These are phyloP conservation scores for Cordylochernes scorpioides DNA, from an alignment of 2,888 invertebrate species.

Conservation along the genomic window DNA sequence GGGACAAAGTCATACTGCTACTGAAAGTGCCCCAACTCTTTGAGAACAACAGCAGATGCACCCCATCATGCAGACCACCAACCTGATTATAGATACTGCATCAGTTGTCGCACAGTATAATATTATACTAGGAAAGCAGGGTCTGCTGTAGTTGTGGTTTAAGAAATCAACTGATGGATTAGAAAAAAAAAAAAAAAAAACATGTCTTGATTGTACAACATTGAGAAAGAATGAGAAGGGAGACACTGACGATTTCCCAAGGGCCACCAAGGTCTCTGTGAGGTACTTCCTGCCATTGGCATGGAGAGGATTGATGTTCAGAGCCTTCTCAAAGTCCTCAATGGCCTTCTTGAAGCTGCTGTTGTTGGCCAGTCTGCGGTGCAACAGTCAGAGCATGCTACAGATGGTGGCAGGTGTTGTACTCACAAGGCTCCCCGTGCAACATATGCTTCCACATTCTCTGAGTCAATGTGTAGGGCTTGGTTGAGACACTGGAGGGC, in stretches of 20 bases:
- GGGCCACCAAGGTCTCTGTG: conserved; percentile 66
- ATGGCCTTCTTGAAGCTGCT: conserved; percentile 78
- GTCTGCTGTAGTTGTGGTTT: too few relatives aligned
- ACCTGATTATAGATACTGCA: too few relatives aligned
- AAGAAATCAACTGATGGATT: too few relatives aligned
- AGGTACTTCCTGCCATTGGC: conserved; percentile 78
- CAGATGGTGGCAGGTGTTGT: neutral
- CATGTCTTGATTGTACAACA: too few relatives aligned
- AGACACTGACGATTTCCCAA: conserved; percentile 35
- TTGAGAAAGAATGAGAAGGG: too few relatives aligned
- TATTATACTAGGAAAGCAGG: too few relatives aligned
- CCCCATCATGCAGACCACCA: too few relatives aligned
- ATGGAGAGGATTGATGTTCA: conserved; percentile 62
- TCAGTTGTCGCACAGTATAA: too few relatives aligned
- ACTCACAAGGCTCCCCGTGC: conserved; percentile 54
- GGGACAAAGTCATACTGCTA: too few relatives aligned
- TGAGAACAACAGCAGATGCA: too few relatives aligned
- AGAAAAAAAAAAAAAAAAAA: too few relatives aligned
- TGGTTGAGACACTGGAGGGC: conserved; percentile 81
- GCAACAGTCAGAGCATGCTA: neutral
- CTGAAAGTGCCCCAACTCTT: too few relatives aligned
- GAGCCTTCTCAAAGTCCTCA: conserved; percentile 71
- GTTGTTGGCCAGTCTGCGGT: conserved; percentile 49
- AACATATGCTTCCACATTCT: conserved; percentile 70
- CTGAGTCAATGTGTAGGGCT: conserved; percentile 65